Base-by-base conservation (phyloP, 2,797 vertebrate genomes). In the Enteromius radiatus region DNA sequence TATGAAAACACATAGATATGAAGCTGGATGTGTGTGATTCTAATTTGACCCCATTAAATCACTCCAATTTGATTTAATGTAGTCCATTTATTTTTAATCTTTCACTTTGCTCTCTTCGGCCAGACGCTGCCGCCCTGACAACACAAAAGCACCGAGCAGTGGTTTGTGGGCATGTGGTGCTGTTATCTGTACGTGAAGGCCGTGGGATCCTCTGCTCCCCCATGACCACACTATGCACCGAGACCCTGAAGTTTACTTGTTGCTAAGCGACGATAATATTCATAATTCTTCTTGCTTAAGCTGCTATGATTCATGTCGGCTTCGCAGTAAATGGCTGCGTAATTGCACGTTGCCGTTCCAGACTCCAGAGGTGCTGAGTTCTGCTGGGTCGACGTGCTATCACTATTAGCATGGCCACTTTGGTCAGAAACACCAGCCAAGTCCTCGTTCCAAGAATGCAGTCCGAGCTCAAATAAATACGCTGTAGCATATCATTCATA, bases 271-370 rank as follows among this genome's bases (percentile, higher is more conserved):
- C 87, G 7, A n/a, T 86, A 86, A 86, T 82, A 87, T 89, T 89
- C 83, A 87, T 84, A 88, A 92, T 86, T 91, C 88, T 86, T 76
- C 31, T 77, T 88, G 90, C 89, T 87, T 84, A 92, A 90, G 78
- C 56, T 78, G 89, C 87, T 88, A 90, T 92, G 91, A 87, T 91
- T 93, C 92, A 92, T 86, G 87, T 91, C 80, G 85, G 19, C 41
- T 87, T 81, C 89, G 83, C 83, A 89, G 89, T 91, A 89, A 87
- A 52, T 17, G 78, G 88, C 85, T 82, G 86, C 69, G 85, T 93
- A 91, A 94, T 93, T 88, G 91, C 87, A 92, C 0, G 89, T 92
- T 92, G 76, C 86, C 47, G 81, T 89, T 92, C 87, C 92, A 91
- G 76, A 68, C 64, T 28, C 68, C 43, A 43, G 70, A 71, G 75